Evolutionary conservation across 2,888 invertebrate genomes (phyloP).

Genomic region (Fissipunctia ypsillon): DNA sequence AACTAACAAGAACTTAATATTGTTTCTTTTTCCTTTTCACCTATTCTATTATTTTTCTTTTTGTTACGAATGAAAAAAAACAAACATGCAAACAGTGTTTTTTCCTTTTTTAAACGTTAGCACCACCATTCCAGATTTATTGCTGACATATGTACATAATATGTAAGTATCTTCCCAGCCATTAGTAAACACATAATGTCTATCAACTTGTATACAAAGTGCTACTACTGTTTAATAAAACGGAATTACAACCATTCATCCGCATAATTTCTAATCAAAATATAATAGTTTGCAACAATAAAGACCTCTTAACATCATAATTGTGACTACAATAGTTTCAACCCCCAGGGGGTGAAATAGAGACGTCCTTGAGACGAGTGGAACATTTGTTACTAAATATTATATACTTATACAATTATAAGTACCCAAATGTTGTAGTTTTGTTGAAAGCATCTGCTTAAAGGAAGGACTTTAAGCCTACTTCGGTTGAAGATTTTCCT

Average conservation of each 20-base stretch:
- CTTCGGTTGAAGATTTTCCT: not conserved
- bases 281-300: conserved; percentile 33
- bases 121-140: no score
- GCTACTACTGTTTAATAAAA: no score
- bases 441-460: conserved; percentile 45
- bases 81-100: no score
- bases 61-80: no score
- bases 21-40: no score
- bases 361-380: conserved; percentile 50
- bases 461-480: not conserved
- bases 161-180: no score
- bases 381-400: conserved; percentile 62
- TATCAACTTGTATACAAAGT: no score
- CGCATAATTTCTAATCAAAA: conserved; percentile 19
- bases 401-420: conserved; percentile 24
- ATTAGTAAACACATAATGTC: no score
- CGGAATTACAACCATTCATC: not conserved
- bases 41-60: no score
- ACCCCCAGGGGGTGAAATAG: conserved; percentile 47
- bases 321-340: conserved; percentile 49
- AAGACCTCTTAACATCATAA: conserved; percentile 24
- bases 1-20: no score
- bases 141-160: no score
- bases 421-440: conserved; percentile 40
- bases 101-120: no score